Evolutionary conservation across 2,113 vertebrate species (phyloP), one percentile per base, ranked within the genome.

Genomic region (Corythaeola cristata): DNA sequence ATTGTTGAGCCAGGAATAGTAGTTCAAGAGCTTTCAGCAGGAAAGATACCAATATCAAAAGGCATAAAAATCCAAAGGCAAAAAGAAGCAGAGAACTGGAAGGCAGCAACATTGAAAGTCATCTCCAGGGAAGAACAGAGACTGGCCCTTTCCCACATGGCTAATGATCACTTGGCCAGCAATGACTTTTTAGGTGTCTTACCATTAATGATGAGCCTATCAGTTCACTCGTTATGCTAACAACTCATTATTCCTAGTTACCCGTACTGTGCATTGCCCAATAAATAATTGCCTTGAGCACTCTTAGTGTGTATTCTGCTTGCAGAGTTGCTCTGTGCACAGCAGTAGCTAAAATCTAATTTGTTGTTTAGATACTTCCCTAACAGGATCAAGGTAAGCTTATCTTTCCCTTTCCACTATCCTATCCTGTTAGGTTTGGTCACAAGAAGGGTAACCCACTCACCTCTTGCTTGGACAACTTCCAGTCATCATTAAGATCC

Each of bases 401-500:
- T 45, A 19, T 60, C 32, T 63, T 88, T 71, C 27, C 37, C 24
- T 35, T 89, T 41, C 32, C 33, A 32, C 33, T 82, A 47, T 23
- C n/a, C 37, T 17, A 80, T 35, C 28, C 41, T 37, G 15, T 35
- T 67, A 45, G 15, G 23, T 64, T 58, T 78, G 60, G 63, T 87
- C 53, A 56, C 41, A 32, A 53, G 35, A 81, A 80, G 6, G 33
- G 37, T 60, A 81, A 86, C 33, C 53, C 26, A 49, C 93, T 97
- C 93, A 99, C 99, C 99, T 99, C 99, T 6, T 98, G 88, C 95
- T 97, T 99, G 72, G 99, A 99, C 30, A 99, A 98, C 68, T 97
- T 99, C 99, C 99, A 99, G 96, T 99, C 99, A 95, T 99, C 99
- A 9, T 99, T 99, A 74, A 99, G 99, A 96, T 99, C 99, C 99